Evolutionary conservation across 64 coral and sea anemone genomes (phyloP), one percentile per base, ranked within the genome.

Genomic region (Orbicella faveolata): DNA sequence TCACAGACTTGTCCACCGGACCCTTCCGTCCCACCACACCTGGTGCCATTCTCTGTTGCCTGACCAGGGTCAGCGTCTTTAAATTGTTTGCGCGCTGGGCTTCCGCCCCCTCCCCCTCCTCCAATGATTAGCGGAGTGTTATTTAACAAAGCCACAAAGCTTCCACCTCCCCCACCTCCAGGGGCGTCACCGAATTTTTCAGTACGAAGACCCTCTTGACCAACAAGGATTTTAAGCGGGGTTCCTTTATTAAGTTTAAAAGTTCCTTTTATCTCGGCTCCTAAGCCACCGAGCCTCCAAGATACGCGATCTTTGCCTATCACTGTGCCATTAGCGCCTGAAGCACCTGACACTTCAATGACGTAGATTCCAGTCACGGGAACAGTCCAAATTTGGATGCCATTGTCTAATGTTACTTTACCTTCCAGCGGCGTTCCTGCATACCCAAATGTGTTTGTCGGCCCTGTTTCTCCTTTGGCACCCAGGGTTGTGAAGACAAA

Each of bases 311-410:
- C 1, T 3, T 67, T 6, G 9, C 6, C 87, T 1, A 2, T 9
- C 3, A 51, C 1, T 9, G 87, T 75, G 6, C 92, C 87, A 10
- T 89, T 94, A 11, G 59, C 83, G 0, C 92, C 92, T 4, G 92
- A 94, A 20, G 57, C 92, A 36, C 92, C 87, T 52, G 26, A 33
- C 35, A 72, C 92, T 59, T 94, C 87, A 78, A 94, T 89, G 23
- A 74, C 73, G 62, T 94, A 94, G 26, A 25, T 84, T 88, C 87
- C 92, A 23, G 92, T 84, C 69, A 78, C 83, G 65, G 87, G 92
- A 63, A 94, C 92, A 78, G 79, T 89, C 87, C 92, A 94, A 61
- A 89, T 30, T 30, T 30, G 30, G 30, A 30, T 30, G 30, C 30
- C 30, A 30, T 30, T 30, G 30, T 30, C 30, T 30, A 94, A 41